Percentiles rank a stretch among this genome's conserved stretches.
Conservation (phyloP, 2,113 vertebrate species). For the Urocitellus parryii region DNA sequence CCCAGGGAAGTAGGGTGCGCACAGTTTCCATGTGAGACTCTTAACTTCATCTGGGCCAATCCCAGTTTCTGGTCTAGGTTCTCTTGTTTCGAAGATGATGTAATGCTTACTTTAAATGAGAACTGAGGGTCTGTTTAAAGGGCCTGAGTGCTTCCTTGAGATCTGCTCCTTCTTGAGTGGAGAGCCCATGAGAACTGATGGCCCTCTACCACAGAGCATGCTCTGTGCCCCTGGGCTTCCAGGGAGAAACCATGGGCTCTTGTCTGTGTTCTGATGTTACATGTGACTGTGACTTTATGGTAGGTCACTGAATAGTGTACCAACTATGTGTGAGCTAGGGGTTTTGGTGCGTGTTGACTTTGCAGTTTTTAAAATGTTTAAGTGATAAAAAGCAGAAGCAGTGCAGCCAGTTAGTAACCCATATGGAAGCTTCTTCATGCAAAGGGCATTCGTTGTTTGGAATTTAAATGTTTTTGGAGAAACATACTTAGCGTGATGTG, state of each 20-base stretch:
- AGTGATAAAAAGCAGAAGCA: fast-evolving
- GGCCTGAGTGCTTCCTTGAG: background rate
- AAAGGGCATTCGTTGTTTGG: background rate
- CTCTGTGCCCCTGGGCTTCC: background rate
- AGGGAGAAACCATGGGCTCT: background rate
- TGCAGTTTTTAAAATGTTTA: background rate
- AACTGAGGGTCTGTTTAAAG: background rate
- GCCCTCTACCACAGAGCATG: no score
- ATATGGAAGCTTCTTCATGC: no score
- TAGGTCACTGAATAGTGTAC: background rate
- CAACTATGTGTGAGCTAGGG: background rate
- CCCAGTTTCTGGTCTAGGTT: background rate
- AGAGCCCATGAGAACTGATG: no score
- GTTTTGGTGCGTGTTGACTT: fast-evolving
- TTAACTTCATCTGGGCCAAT: background rate
- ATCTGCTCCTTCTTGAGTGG: background rate
- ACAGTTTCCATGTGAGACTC: no score
- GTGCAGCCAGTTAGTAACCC: background rate
- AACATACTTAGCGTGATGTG: fast-evolving
- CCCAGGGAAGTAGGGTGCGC: fast-evolving
- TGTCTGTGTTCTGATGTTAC: background rate
- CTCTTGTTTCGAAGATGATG: background rate
- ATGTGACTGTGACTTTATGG: background rate
- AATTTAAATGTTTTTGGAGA: background rate
- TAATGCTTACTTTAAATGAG: background rate